phyloP scores from a whole-genome alignment of 2,797 vertebrate genomes.

The Hydrocynus forskahlii region DNA sequence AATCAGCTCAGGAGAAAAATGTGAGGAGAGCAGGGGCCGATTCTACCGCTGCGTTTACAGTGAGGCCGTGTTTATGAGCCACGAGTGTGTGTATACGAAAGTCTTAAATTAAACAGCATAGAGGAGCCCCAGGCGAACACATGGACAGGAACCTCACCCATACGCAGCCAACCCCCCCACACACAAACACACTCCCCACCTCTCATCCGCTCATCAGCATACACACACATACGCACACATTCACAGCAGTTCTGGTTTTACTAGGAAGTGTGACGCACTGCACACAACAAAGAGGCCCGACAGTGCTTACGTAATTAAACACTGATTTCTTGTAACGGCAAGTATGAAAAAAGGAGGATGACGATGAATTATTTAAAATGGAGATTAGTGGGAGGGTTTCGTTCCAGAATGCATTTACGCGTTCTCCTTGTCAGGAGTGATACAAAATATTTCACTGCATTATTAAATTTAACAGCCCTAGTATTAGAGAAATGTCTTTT shows the following conservation, averaged over 20 bases:
- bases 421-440: too few relatives aligned
- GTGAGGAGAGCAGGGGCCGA: background rate
- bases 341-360: background rate
- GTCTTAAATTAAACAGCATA: background rate
- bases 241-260: background rate
- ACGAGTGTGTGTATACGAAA: background rate
- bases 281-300: background rate
- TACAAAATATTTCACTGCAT: too few relatives aligned
- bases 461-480: too few relatives aligned
- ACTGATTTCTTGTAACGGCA: background rate
- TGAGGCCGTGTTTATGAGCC: slow-evolving; percentile 10
- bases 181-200: too few relatives aligned
- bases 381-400: too few relatives aligned
- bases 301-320: background rate
- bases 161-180: too few relatives aligned
- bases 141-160: background rate
- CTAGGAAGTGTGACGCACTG: background rate
- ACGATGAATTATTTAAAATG: background rate
- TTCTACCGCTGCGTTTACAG: background rate
- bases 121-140: background rate
- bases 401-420: too few relatives aligned
- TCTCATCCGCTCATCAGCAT: background rate
- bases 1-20: background rate
- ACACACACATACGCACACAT: background rate
- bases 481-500: too few relatives aligned